Evolutionary conservation across 2,113 vertebrate species (phyloP), one percentile per base, ranked within the genome.

Genomic region (Halichoerus grypus): DNA sequence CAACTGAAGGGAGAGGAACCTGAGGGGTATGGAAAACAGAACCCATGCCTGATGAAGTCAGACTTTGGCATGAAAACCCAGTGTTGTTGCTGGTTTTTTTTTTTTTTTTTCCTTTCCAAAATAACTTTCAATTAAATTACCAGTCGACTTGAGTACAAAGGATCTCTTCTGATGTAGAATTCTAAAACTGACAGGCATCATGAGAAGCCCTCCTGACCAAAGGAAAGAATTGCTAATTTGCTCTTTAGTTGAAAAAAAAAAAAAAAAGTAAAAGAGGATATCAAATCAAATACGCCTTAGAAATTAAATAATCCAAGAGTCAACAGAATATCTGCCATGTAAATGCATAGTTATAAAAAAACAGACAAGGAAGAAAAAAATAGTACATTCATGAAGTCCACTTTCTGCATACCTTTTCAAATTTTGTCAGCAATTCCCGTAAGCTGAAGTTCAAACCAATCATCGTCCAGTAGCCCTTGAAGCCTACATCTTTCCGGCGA

Each of bases 401-500:
- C 87, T 91, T 98, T 96, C 71, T 92, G 95, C 98, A 91, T 99
- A 99, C 99, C 99, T 99, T 99, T 99, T 99, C 99, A 98, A 99
- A 99, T 96, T 98, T 99, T 97, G 98, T 92, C 98, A 99, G 99
- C 98, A 99, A 97, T 98, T 99, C 99, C 98, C 99, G 99, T 98
- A 99, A 98, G 98, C 99, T 99, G 99, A 99, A 99, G 98, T 99
- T 99, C 97, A 99, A 98, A 97, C 99, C 99, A 99, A 99, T 99
- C 99, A 99, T 99, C 97, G 95, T 99, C 95, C 98, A 97, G 97
- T 1, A 51, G 98, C 98, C 98, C 98, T 96, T 1, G 33, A 86
- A 98, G 98, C 98, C 98, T 98, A 99, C 99, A 99, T 99, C 98
- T 98, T 98, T 90, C 97, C 96, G 96, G 96, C 97, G 97, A 8